phyloP scores from a whole-genome alignment of 2,797 vertebrate genomes.

The Dromococcyx pavoninus region DNA sequence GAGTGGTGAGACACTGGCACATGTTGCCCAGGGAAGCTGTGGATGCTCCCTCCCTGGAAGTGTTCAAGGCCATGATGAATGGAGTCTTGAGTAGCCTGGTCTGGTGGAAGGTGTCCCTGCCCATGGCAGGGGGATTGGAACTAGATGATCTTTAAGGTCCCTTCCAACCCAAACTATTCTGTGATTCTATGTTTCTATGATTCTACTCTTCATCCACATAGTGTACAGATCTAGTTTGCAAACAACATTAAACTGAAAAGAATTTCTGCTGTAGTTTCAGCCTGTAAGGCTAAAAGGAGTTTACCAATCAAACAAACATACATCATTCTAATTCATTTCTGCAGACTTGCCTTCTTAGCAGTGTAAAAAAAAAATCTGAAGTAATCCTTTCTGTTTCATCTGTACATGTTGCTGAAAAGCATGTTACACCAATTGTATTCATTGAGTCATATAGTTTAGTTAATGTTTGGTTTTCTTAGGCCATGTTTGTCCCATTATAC shows the following conservation, averaged over 20 bases:
- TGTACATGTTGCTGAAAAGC: neutral
- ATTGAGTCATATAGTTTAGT: neutral
- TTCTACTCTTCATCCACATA: neutral
- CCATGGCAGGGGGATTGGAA: too few species aligned
- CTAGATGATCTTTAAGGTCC: too few species aligned
- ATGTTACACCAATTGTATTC: neutral
- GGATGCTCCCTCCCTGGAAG: too few species aligned
- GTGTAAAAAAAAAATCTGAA: neutral
- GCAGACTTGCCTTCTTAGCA: neutral
- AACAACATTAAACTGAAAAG: neutral
- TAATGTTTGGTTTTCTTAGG: neutral
- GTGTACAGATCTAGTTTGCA: neutral
- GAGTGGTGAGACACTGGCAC: too few species aligned
- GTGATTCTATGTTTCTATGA: too few species aligned
- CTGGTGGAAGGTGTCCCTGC: too few species aligned
- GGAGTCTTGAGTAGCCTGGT: too few species aligned
- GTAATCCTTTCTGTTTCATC: neutral
- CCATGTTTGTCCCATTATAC: neutral
- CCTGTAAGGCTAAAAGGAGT: neutral
- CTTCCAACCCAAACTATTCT: too few species aligned
- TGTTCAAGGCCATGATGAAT: too few species aligned
- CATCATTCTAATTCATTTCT: neutral
- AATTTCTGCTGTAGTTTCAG: neutral
- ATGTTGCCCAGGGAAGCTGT: too few species aligned
- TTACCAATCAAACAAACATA: neutral